Evolutionary conservation across 2,888 invertebrate species (phyloP).

Genomic region (Metallyticus violacea): DNA sequence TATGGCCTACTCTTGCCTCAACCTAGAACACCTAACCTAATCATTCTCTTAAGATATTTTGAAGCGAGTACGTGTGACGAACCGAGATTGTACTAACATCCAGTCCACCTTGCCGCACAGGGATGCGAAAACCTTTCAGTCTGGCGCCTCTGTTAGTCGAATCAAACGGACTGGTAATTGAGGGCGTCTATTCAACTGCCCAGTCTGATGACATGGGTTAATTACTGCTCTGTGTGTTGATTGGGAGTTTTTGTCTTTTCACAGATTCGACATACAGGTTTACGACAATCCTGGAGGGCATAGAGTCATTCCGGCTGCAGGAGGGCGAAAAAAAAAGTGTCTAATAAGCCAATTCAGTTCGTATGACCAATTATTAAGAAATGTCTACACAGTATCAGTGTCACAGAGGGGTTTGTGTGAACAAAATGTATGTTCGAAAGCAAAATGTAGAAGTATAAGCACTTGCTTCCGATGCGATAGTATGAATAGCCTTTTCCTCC

Average conservation of each 20-base stretch:
- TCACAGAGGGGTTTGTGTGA: no score
- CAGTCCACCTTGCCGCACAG: not conserved
- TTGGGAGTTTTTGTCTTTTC: not conserved
- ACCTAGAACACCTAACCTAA: no score
- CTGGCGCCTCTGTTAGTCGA: not conserved
- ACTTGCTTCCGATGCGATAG: no score
- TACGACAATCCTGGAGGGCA: not conserved
- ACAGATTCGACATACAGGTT: not conserved
- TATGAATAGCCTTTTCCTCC: no score
- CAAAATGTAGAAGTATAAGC: no score
- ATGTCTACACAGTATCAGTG: no score
- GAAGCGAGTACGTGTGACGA: not conserved
- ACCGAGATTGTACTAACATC: not conserved
- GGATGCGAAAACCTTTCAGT: not conserved
- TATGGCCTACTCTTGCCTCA: no score
- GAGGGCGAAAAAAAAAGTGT: not conserved
- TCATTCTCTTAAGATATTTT: no score
- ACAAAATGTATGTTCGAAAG: no score
- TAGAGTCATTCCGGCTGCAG: not conserved
- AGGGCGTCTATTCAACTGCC: not conserved
- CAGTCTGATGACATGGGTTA: not conserved
- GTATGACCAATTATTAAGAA: no score
- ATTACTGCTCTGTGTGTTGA: not conserved
- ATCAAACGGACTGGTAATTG: not conserved
- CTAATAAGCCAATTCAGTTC: not conserved